Base-by-base conservation (phyloP, 2,797 vertebrate genomes). In the Ptychadena robeensis region DNA sequence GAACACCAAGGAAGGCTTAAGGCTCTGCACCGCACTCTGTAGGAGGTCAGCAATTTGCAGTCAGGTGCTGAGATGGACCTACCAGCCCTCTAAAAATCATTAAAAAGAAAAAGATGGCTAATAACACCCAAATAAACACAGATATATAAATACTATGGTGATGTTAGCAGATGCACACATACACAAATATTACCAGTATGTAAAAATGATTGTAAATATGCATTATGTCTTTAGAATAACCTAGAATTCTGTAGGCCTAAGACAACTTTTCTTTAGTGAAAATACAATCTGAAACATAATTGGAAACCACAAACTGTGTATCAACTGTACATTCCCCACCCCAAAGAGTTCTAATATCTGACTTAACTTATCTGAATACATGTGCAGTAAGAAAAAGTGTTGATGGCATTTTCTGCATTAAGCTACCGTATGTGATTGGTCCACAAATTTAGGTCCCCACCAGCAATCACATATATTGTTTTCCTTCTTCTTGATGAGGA, bases 391-490 rank as follows among this genome's bases (percentile, higher is more conserved):
- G 59, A 10, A 61, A 40, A 61, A 61, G 59, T 3, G 44, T 53
- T 53, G 22, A 53, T 53, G 44, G 44, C 44, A 14, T 69, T 27
- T 68, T 59, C 59, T 1, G 35, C 30, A 63, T 10, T 15, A 15
- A 3, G 66, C 35, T 32, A n/a, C n/a, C n/a, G n/a, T n/a, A 53
- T 70, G 9, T 64, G 73, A 82, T 82, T 76, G 81, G 73, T 76
- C 68, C 64, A 53, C n/a, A 31, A 53, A 82, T 65, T 34, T 44
- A 82, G 35, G n/a, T 32, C 57, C 44, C n/a, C 35, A 35, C 35
- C 40, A 61, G 64, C 59, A 82, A 82, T 82, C 81, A 82, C 28
- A 70, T 69, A 30, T 40, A 82, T 82, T 82, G 81, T 82, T 82
- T 66, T 70, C 32, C 3, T 2, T 57, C 64, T 28, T 57, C 63